Conservation (phyloP, 2,113 vertebrate genomes). For the Phrynosoma blainvillii region DNA sequence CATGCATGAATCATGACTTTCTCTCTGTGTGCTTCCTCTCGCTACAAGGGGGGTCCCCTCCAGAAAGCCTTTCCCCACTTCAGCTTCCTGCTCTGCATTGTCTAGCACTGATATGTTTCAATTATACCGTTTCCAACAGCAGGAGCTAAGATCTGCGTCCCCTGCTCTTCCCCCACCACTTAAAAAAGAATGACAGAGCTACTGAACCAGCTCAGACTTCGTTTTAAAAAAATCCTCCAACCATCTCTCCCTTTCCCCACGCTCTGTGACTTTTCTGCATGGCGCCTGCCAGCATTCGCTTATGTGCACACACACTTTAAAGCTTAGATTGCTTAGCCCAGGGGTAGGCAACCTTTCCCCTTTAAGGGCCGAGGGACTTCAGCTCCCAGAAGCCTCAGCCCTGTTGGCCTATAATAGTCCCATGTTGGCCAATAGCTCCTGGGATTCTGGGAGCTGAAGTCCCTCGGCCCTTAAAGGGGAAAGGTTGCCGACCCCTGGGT, state of each 20-base stretch:
- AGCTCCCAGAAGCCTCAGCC: too few species aligned
- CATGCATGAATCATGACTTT: neutral
- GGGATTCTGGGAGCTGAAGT: too few species aligned
- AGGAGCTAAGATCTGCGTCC: slow-evolving; percentile 68
- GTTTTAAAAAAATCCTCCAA: slow-evolving; percentile 13
- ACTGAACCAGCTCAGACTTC: slow-evolving; percentile 71
- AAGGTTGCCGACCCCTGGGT: too few species aligned
- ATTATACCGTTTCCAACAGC: slow-evolving; percentile 68
- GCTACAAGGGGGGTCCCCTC: slow-evolving; percentile 33
- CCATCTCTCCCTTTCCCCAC: slow-evolving; percentile 18
- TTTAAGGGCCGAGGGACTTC: too few species aligned
- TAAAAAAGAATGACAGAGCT: slow-evolving; percentile 70
- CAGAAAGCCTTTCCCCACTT: slow-evolving; percentile 56
- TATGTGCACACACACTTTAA: slow-evolving; percentile 15
- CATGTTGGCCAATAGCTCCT: too few species aligned
- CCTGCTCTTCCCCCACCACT: slow-evolving; percentile 21
- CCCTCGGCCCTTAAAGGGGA: too few species aligned
- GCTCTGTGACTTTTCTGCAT: slow-evolving; percentile 69
- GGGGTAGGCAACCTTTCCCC: too few species aligned
- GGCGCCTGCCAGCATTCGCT: slow-evolving; percentile 63
- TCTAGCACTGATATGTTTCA: slow-evolving; percentile 67
- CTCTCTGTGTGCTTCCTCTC: neutral
- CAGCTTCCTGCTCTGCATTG: slow-evolving; percentile 61
- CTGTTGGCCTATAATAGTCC: too few species aligned
- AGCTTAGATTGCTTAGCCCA: too few species aligned